Conservation (phyloP, 1,140 invertebrate genomes). For the Cepaea nemoralis region DNA sequence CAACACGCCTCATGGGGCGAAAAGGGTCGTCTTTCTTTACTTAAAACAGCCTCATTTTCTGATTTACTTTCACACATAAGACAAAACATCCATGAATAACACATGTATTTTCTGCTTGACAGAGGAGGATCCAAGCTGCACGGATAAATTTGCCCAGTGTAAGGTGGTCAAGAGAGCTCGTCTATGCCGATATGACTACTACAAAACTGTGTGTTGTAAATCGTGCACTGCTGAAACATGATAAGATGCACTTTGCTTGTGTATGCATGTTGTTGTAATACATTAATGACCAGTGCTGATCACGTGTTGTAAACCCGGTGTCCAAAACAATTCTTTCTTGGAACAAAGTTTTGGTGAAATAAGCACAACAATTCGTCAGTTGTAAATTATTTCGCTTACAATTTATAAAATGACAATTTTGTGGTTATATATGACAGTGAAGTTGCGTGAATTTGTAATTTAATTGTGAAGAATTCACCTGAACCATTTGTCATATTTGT, state of each 20-base stretch:
- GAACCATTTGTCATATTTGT: not conserved
- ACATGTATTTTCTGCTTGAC: conserved; percentile 14
- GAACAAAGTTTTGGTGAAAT: conserved; percentile 1
- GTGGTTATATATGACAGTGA: too few species aligned
- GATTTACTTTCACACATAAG: too few species aligned
- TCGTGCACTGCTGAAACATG: conserved; percentile 42
- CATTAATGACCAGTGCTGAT: not conserved
- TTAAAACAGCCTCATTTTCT: too few species aligned
- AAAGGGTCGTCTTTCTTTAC: too few species aligned
- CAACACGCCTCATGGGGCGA: too few species aligned
- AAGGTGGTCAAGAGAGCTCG: conserved; percentile 45
- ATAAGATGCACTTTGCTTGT: not conserved
- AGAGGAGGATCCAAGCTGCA: conserved; percentile 18
- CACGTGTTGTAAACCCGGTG: not conserved
- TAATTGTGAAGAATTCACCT: too few species aligned
- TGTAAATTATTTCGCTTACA: not conserved
- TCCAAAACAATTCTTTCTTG: not conserved
- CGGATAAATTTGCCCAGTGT: conserved; percentile 43
- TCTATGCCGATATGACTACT: conserved; percentile 48
- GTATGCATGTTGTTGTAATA: not conserved
- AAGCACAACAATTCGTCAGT: not conserved
- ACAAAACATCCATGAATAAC: not conserved
- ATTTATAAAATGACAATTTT: not conserved
- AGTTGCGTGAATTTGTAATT: too few species aligned
- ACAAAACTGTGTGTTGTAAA: conserved; percentile 47